Evolutionary conservation across 2,888 invertebrate species (phyloP).

Genomic region (Ecdyonurus torrentis): DNA sequence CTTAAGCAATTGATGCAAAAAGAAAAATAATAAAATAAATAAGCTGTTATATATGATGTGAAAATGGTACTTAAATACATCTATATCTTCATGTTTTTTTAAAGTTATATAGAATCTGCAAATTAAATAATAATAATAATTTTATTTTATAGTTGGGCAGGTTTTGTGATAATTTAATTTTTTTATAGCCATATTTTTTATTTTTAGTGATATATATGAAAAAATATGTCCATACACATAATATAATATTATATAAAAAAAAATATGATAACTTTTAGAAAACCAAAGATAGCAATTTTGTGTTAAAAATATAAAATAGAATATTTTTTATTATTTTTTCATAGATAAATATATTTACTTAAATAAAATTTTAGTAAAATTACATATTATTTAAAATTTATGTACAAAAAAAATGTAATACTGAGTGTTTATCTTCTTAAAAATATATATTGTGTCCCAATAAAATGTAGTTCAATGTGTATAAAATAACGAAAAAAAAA

Average conservation of each 20-base stretch:
- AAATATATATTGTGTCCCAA: neutral
- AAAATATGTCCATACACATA: too few species aligned
- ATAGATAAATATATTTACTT: too few species aligned
- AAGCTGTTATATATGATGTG: too few species aligned
- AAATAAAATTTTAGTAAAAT: neutral
- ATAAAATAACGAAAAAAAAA: too few species aligned
- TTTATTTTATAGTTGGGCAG: neutral
- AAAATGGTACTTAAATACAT: too few species aligned
- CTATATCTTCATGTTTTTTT: too few species aligned
- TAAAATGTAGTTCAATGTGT: neutral
- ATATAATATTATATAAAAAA: neutral
- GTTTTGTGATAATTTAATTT: neutral
- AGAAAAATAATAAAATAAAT: too few species aligned
- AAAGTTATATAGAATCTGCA: too few species aligned
- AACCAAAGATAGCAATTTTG: neutral
- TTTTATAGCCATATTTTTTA: neutral
- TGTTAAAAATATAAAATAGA: neutral
- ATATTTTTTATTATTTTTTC: neutral
- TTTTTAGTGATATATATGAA: neutral
- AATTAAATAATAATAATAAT: too few species aligned
- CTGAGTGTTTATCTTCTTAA: neutral
- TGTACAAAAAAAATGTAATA: neutral
- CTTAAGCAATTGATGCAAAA: too few species aligned
- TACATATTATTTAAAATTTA: neutral
- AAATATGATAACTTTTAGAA: too few species aligned